Evolutionary conservation across 2,888 invertebrate genomes (phyloP), one percentile per base, ranked within the genome.

Genomic region (Pristionchus entomophagus): DNA sequence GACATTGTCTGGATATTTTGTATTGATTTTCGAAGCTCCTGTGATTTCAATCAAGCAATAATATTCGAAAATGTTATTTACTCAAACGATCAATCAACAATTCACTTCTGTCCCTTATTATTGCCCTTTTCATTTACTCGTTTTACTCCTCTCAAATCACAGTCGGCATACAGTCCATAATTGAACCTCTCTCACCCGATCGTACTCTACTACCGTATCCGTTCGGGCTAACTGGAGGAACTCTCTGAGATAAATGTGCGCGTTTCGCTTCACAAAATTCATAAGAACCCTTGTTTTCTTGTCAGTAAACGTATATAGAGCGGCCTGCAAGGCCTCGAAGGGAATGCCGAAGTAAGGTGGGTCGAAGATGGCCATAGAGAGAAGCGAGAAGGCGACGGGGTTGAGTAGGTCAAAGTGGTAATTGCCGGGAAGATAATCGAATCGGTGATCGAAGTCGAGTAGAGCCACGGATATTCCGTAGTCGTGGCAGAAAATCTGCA

Each of bases 321-420:
- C 22, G 2, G 59, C n/a, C 0, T 35, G 22, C 38, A 83, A 12
- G 26, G 38, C 32, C 17, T 45, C 45, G 59, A 65, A 38, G 49
- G 84, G 51, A 51, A 85, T 85, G 45, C 56, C 73, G 45, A 85
- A 85, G 59, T 77, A 85, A 26, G 85, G 85, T 22, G 85, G 85
- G 59, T 85, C 85, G 85, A 85, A 85, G 51, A 85, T 53, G 26
- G 78, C 62, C 35, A 78, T 38, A 0, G 73, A 56, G 78, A 59
- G n/a, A 26, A 22, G 0, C 17, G 41, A 10, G 22, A 35, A 22
- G n/a, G n/a, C n/a, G 29, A 45, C 5, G 26, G 84, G 84, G 6
- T 49, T 38, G 32, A 78, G 73, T 5, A 85, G 73, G 29, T 85
- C 85, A 17, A 85, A 85, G 41, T 49, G 53, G 14, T 19, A 38